Evolutionary conservation across 1,140 invertebrate species (phyloP), one percentile per base, ranked within the genome.

Genomic region (Papilio machaon): DNA sequence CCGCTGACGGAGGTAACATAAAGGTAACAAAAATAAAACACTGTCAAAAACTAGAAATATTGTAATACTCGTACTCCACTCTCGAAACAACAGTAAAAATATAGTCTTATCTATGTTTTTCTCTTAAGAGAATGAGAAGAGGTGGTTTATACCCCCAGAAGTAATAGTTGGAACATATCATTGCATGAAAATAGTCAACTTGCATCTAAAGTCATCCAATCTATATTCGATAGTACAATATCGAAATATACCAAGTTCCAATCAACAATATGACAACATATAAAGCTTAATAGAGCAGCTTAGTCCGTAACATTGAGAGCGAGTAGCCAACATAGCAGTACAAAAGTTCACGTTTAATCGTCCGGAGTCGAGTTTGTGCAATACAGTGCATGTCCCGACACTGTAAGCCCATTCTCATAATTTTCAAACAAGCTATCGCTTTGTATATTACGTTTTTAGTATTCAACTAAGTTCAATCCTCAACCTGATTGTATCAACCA

Each of bases 281-380:
- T 67, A 67, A 70, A 70, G 64, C 64, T 38, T 38, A 70, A 70
- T 70, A 70, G 60, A 30, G 60, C 60, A 60, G 60, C 19, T 23
- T 64, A 64, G 60, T 23, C 23, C 23, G 0, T 19, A 9, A 60
- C 23, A 64, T 70, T 6, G 3, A 35, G 23, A 70, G n/a, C 70
- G n/a, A 10, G 46, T 23, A 47, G 43, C 46, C 43, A 73, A 43
- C 35, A 47, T 74, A 6, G 73, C 43, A 47, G 30, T 52, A 76
- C 54, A 76, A 76, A 76, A 76, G 74, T 75, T 75, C 46, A 13
- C 19, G 46, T 75, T 75, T 19, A 75, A 75, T 75, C 73, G 73
- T 54, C 46, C 23, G 47, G 74, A 30, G 46, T 76, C 19, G 74
- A 76, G 74, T 23, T 7, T 5, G 35, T n/a, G 8, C 35, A 46